These are phyloP conservation scores for Sebastes cheni DNA, from an alignment of 2,797 vertebrate species.

Conservation along the genomic window DNA sequence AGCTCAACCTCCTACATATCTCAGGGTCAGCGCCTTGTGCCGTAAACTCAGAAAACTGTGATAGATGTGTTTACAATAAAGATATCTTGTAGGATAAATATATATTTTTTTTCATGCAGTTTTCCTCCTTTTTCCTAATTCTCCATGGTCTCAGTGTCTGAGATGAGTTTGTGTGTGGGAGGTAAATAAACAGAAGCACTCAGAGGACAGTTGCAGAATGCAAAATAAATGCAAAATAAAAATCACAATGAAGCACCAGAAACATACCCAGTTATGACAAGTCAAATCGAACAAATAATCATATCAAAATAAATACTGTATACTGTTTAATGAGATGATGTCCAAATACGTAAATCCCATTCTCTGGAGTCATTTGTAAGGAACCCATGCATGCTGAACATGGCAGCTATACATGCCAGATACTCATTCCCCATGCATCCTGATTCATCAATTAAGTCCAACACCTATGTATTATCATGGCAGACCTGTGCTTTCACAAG, in stretches of 20 bases:
- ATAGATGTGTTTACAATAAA: not conserved
- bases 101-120: constrained; percentile 12
- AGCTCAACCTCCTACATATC: not conserved
- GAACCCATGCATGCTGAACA: constrained; percentile 6
- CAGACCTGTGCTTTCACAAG: constrained; percentile 15
- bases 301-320: not conserved
- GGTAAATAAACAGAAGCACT: constrained; percentile 60
- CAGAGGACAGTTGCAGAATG: constrained; percentile 11
- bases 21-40: not conserved
- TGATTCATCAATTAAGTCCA: constrained; percentile 40
- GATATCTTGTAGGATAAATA: constrained; percentile 17
- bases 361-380: constrained; percentile 12
- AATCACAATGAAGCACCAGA: constrained; percentile 12
- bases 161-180: constrained; percentile 53
- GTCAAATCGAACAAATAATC: not conserved
- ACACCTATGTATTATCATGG: constrained; percentile 35
- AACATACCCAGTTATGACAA: not conserved
- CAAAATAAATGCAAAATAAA: constrained; percentile 38
- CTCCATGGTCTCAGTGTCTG: constrained; percentile 9
- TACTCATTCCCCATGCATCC: constrained; percentile 7
- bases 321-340: constrained; percentile 5
- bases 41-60: not conserved
- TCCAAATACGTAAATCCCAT: constrained; percentile 14
- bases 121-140: constrained; percentile 15
- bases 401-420: constrained; percentile 13